Evolutionary conservation across 1,140 invertebrate genomes (phyloP).

Genomic region (Hydropsyche tenuis): DNA sequence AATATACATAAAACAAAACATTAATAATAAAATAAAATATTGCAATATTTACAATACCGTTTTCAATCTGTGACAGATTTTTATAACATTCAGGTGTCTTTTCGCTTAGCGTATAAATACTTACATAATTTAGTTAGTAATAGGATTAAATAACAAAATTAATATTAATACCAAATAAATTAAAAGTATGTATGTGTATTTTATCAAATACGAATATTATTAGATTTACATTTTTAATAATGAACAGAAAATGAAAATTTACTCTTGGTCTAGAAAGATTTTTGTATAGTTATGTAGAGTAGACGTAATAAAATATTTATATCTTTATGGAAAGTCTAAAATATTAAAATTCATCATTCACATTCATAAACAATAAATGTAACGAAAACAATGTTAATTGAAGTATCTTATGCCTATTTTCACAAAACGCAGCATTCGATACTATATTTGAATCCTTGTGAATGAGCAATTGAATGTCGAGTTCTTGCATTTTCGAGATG

Average conservation of each 20-base stretch:
- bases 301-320: too few species aligned
- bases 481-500: too few species aligned
- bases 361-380: too few species aligned
- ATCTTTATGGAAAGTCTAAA: too few species aligned
- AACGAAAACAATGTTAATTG: too few species aligned
- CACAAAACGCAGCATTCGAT: too few species aligned
- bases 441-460: too few species aligned
- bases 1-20: neutral
- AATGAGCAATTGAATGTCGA: too few species aligned
- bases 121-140: conserved; percentile 1
- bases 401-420: too few species aligned
- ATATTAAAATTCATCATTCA: too few species aligned
- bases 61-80: neutral
- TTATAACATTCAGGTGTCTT: conserved; percentile 15
- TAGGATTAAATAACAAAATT: conserved; percentile 17
- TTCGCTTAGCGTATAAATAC: conserved; percentile 14
- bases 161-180: neutral
- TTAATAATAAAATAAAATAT: neutral
- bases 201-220: neutral
- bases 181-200: neutral
- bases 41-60: conserved; percentile 11
- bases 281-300: too few species aligned
- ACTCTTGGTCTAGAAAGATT: too few species aligned
- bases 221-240: neutral
- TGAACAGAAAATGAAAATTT: neutral